A percentile compares a stretch with the other conserved stretches of the same genome.
Evolutionary conservation across 1,140 invertebrate genomes (phyloP).

Genomic region (Lasioglossum baleicum): DNA sequence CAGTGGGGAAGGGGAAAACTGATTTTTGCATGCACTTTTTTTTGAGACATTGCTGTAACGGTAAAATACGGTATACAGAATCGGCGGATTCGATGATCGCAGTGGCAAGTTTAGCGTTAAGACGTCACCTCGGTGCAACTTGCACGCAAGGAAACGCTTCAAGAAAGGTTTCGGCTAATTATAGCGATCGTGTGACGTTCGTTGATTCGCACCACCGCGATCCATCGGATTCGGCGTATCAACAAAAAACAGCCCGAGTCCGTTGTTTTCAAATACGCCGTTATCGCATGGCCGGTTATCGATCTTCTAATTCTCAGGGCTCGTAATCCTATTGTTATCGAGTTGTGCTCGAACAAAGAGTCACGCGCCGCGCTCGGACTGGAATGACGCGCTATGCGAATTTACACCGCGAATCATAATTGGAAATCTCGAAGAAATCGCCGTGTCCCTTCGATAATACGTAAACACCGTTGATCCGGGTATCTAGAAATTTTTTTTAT

Average conservation of each 20-base stretch:
- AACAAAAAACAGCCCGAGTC: not conserved
- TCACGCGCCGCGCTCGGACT: not conserved
- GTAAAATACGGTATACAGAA: no score
- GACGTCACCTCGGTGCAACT: no score
- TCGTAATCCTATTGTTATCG: slow-evolving; percentile 11
- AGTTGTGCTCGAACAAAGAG: not conserved
- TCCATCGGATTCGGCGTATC: not conserved
- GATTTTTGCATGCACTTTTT: no score
- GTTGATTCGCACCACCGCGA: not conserved
- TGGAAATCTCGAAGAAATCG: slow-evolving; percentile 9
- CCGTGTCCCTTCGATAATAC: not conserved
- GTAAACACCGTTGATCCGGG: slow-evolving; percentile 10
- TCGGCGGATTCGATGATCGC: no score
- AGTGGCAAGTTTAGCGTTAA: no score
- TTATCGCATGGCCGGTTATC: slow-evolving; percentile 15
- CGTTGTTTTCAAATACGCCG: slow-evolving; percentile 3
- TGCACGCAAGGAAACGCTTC: not conserved
- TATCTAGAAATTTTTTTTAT: slow-evolving; percentile 11
- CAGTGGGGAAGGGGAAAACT: no score
- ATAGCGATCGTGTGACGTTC: no score
- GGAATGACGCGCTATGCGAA: not conserved
- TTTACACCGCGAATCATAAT: not conserved
- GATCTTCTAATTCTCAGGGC: not conserved
- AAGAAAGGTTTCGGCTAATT: not conserved
- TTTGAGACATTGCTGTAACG: no score